Percentiles rank a stretch among this genome's conserved stretches.
Conservation (phyloP, 2,888 invertebrate genomes). For the Terebella lapidaria region DNA sequence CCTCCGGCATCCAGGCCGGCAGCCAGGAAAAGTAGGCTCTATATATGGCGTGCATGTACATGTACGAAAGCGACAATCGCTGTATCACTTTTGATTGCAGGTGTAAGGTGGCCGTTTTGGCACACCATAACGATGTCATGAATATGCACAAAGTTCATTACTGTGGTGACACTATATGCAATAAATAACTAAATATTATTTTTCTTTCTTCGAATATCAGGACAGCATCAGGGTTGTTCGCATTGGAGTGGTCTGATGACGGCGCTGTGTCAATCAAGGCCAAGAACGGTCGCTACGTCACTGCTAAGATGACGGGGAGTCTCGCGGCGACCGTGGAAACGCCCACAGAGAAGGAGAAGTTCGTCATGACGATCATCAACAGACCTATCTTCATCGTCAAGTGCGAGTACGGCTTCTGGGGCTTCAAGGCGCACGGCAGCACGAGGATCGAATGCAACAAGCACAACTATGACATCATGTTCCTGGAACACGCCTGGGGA, state of each 20-base stretch:
- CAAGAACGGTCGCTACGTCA: slow-evolving; percentile 88
- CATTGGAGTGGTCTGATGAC: slow-evolving; percentile 85
- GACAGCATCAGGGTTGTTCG: slow-evolving; percentile 62
- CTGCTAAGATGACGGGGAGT: slow-evolving; percentile 90
- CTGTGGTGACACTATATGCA: not conserved
- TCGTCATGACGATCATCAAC: slow-evolving; percentile 40
- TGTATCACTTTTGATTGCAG: not conserved
- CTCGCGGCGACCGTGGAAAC: slow-evolving; percentile 80
- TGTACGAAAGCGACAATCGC: not conserved
- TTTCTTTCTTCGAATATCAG: not conserved
- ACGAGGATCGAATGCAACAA: slow-evolving; percentile 25
- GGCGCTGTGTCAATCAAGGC: slow-evolving; percentile 88
- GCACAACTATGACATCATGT: slow-evolving; percentile 18
- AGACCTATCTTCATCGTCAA: slow-evolving; percentile 89
- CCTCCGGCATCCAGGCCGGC: slow-evolving; percentile 72
- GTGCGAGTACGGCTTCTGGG: slow-evolving; percentile 93
- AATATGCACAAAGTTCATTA: not conserved
- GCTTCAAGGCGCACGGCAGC: slow-evolving; percentile 47
- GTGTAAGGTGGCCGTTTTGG: not conserved
- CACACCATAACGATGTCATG: not conserved
- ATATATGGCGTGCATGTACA: too few relatives aligned
- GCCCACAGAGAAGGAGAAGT: slow-evolving; percentile 72
- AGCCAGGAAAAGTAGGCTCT: slow-evolving; percentile 18
- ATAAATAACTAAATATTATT: not conserved
- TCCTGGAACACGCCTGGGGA: slow-evolving; percentile 14